Evolutionary conservation across 2,888 invertebrate species (phyloP).

Genomic region (Xylophagus ater): DNA sequence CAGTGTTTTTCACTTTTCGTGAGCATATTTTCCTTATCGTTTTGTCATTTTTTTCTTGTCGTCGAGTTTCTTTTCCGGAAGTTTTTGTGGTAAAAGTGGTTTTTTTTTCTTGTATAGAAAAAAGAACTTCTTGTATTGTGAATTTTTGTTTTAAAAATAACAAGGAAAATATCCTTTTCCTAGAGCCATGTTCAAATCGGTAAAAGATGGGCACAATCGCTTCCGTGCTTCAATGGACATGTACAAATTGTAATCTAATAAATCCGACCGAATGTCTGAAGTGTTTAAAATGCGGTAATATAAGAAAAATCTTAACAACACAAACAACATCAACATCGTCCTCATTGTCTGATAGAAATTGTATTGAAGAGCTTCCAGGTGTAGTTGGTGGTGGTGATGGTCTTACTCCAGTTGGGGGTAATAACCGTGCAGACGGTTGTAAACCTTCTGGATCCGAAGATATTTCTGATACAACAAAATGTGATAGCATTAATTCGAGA

Average conservation of each 20-base stretch:
- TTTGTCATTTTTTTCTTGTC: too few relatives aligned
- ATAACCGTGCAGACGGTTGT: too few relatives aligned
- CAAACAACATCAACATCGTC: constrained; percentile 19
- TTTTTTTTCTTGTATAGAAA: too few relatives aligned
- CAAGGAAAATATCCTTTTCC: too few relatives aligned
- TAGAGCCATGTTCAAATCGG: constrained; percentile 23
- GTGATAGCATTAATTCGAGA: constrained; percentile 18
- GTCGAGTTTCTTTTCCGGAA: too few relatives aligned
- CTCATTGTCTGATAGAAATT: constrained; percentile 11
- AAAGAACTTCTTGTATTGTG: too few relatives aligned
- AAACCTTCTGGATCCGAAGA: not conserved
- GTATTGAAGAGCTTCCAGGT: constrained; percentile 19
- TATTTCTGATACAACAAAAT: constrained; percentile 30
- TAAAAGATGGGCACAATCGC: constrained; percentile 76
- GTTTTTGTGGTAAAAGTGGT: too few relatives aligned
- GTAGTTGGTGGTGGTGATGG: constrained; percentile 21
- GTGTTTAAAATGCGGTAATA: constrained; percentile 73
- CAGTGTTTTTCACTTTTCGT: too few relatives aligned
- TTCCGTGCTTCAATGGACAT: constrained; percentile 89
- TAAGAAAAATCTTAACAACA: constrained; percentile 42
- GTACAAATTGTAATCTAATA: constrained; percentile 76
- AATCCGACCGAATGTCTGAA: constrained; percentile 76
- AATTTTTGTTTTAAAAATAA: too few relatives aligned
- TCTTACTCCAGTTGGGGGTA: constrained; percentile 15
- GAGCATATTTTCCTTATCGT: too few relatives aligned